Evolutionary conservation across 2,797 vertebrate genomes (phyloP).

Genomic region (Monodelphis domestica): DNA sequence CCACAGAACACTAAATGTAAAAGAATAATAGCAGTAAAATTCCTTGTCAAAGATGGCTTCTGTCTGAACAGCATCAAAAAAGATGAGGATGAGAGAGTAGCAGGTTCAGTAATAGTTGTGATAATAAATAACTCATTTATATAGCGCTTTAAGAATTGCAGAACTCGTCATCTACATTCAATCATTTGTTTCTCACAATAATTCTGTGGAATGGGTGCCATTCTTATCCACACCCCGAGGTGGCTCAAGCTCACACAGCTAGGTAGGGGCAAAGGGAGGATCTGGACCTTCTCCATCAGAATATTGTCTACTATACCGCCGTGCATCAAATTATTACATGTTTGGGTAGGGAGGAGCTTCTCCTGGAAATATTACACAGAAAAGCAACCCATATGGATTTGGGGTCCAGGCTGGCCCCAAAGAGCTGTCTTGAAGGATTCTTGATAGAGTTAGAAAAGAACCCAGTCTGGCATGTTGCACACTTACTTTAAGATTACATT

Average conservation of each 20-base stretch:
- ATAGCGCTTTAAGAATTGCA: neutral
- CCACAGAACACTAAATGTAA: neutral
- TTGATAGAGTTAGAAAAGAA: neutral
- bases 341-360: neutral
- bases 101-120: neutral
- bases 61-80: neutral
- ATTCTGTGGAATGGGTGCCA: neutral
- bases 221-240: neutral
- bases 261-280: neutral
- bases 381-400: neutral
- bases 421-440: neutral
- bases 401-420: neutral
- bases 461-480: neutral
- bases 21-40: neutral
- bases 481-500: neutral
- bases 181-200: neutral
- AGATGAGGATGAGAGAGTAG: neutral
- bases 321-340: neutral
- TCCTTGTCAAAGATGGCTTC: neutral
- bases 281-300: slow-evolving; percentile 3
- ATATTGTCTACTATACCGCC: neutral
- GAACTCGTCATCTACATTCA: neutral
- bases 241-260: neutral
- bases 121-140: neutral
- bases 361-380: slow-evolving; percentile 8